Base-by-base conservation (phyloP, 2,888 invertebrate genomes). In the Drosophila pseudotalamancana region DNA sequence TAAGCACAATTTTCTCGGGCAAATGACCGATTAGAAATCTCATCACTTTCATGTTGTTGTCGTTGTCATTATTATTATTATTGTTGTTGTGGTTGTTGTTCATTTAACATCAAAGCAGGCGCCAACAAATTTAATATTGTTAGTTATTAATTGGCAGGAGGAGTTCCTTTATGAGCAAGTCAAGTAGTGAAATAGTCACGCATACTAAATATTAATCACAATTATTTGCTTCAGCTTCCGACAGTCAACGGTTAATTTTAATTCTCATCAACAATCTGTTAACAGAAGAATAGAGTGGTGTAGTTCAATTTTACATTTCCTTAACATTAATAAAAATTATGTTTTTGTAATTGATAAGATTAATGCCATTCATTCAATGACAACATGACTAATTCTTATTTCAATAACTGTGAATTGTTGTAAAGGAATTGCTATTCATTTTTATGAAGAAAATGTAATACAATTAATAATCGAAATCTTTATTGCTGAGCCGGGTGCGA, bases 1-100 rank as follows among this genome's bases (percentile, higher is more conserved):
- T 63, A 35, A 53, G 53, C 70, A 49, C 25, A 11, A 18, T 48
- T 39, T 50, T 18, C 43, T 14, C 65, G 46, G 77, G 79, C 84
- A 80, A 80, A 86, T 80, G 79, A 86, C 79, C 79, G 79, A 80
- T 80, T 80, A 80, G 86, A 86, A 86, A 80, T 80, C 84, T 40
- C 80, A 79, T 56, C 53, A 67, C 56, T 79, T 84, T 64, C 62
- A 61, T 71, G 48, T 72, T 31, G 48, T 39, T 80, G 34, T 35
- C 53, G 35, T 32, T 45, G n/a, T 23, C 16, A 23, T 16, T 9
- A n/a, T 12, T 21, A 6, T 12, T 18, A 27, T 11, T 37, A 0
- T 50, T 46, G 25, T 4, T 40, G 11, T 45, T 9, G n/a, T 49
- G 42, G 11, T 34, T 21, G 9, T 12, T 34, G 16, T 6, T 3